Evolutionary conservation across 37 sponge, comb jelly and placozoan species (phyloP), one percentile per base, ranked within the genome.

Genomic region (Oscarella lobularis): DNA sequence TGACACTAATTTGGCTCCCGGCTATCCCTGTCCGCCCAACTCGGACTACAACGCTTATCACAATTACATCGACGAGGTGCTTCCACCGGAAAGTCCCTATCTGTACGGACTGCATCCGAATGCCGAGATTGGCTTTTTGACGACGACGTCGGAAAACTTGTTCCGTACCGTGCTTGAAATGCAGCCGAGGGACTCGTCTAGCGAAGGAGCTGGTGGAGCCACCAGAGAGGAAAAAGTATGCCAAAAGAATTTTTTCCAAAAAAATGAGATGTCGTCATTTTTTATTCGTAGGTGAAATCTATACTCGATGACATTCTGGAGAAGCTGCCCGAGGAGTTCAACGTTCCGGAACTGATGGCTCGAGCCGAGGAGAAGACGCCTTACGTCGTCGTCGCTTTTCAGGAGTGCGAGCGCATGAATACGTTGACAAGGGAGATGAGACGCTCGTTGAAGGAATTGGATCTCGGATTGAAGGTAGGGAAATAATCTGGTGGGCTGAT

Each of bases 381-480:
- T 0, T 97, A 97, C 74, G 81, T 91, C 9, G 85, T 97, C 60
- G 98, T 97, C 40, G 98, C 98, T 1, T 85, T 97, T 83, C 98
- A 97, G 78, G 98, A 97, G 79, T 97, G 98, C 84, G 98, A 97
- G 77, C 81, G 98, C 34, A 97, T 97, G 98, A 97, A 97, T 73
- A 83, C 37, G 2, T 89, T 97, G 39, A 93, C 91, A n/a, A 39
- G 67, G 32, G 98, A 97, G 67, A 90, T 97, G 38, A 83, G 85
- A 38, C 79, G 91, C 9, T 90, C 98, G 32, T 80, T 97, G 66
- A 97, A 97, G 69, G 94, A 97, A 80, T 80, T 97, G 3, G 94
- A 93, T 36, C 88, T 97, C 27, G 98, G 98, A 37, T 78, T 97
- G 35, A 97, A 97, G 90, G 96, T 95, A 77, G 38, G 32, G 27